These are phyloP conservation scores for Miichthys miiuy DNA, from an alignment of 2,797 vertebrate genomes.

Conservation along the genomic window DNA sequence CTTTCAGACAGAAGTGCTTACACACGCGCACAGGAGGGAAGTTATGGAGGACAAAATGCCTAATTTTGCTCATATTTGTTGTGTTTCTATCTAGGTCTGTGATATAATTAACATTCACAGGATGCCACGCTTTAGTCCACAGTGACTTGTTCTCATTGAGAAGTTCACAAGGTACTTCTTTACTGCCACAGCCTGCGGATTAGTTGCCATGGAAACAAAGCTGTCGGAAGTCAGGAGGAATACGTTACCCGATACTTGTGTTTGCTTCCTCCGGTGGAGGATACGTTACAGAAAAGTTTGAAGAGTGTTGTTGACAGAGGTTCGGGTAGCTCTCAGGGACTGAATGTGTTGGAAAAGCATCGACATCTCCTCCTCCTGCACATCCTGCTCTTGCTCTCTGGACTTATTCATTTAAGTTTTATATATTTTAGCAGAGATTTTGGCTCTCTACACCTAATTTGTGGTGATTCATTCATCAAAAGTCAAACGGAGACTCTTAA, in stretches of 20 bases:
- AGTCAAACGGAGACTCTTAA: background rate
- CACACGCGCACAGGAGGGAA: background rate
- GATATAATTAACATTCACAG: slow-evolving; percentile 77
- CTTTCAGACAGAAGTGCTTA: background rate
- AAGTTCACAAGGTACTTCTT: slow-evolving; percentile 79
- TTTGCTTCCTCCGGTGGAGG: slow-evolving; percentile 43
- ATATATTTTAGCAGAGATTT: background rate
- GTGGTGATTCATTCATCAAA: slow-evolving; percentile 7
- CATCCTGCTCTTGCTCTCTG: background rate
- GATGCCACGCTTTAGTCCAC: slow-evolving; percentile 57
- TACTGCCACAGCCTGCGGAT: slow-evolving; percentile 66
- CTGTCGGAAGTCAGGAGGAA: slow-evolving; percentile 62
- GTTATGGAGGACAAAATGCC: slow-evolving; percentile 15
- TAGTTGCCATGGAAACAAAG: slow-evolving; percentile 81
- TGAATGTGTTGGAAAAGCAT: slow-evolving; percentile 1
- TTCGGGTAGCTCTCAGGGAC: slow-evolving; percentile 23
- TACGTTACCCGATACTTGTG: slow-evolving; percentile 46
- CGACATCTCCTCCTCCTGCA: background rate
- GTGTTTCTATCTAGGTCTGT: slow-evolving; percentile 42
- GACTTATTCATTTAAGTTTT: background rate
- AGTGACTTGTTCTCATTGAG: slow-evolving; percentile 73
- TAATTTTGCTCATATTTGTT: slow-evolving; percentile 36
- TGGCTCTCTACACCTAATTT: background rate
- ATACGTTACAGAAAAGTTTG: slow-evolving; percentile 57
- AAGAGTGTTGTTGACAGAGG: slow-evolving; percentile 50